Conservation (phyloP, 2,888 invertebrate species). For the Acanthococcus lagerstroemiae region DNA sequence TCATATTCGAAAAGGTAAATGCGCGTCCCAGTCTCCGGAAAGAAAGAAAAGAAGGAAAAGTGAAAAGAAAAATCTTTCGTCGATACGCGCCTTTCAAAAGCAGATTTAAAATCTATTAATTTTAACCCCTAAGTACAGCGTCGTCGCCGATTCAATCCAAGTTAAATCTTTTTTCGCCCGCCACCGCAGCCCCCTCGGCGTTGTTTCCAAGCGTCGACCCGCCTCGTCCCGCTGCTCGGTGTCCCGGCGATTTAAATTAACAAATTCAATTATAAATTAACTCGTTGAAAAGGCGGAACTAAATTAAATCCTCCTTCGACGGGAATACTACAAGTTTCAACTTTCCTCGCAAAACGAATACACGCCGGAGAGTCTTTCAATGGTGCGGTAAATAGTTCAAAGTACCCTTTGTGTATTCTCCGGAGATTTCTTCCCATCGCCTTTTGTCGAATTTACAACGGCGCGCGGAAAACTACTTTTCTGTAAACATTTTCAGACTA, state of each 20-base stretch:
- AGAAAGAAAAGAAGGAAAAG: too few relatives aligned
- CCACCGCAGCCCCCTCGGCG: background rate
- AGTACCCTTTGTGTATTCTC: conserved; percentile 28
- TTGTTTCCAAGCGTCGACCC: conserved; percentile 2
- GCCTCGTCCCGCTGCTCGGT: conserved; percentile 1
- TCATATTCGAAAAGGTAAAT: too few relatives aligned
- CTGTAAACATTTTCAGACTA: background rate
- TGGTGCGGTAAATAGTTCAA: conserved; percentile 26
- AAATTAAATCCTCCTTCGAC: conserved; percentile 28
- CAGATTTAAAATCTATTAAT: conserved; percentile 29
- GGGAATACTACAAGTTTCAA: conserved; percentile 12
- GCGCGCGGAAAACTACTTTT: too few relatives aligned
- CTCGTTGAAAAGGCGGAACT: conserved; percentile 28
- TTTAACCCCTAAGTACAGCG: conserved; percentile 15
- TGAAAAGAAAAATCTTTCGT: too few relatives aligned
- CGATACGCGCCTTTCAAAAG: conserved; percentile 21
- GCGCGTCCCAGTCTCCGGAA: too few relatives aligned
- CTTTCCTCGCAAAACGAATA: conserved; percentile 6
- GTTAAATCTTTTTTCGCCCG: conserved; percentile 21
- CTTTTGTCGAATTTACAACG: conserved; percentile 10
- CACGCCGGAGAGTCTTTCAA: conserved; percentile 7
- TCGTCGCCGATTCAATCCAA: conserved; percentile 17
- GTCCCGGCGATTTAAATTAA: conserved; percentile 21
- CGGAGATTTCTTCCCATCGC: conserved; percentile 9
- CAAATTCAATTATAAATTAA: conserved; percentile 29